Conservation (phyloP, 2,113 vertebrate genomes). For the Bettongia penicillata region DNA sequence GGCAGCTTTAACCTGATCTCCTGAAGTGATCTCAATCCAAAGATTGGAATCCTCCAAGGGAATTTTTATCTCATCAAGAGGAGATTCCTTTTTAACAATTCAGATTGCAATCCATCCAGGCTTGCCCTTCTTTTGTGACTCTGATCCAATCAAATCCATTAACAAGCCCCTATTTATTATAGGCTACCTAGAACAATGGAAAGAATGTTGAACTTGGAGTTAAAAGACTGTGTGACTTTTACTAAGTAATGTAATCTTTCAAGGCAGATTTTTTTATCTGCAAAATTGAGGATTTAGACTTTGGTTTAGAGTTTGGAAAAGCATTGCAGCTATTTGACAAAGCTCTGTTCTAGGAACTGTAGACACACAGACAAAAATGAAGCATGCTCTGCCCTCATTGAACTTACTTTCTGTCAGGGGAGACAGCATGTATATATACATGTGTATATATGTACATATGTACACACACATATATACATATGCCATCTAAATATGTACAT, state of each 20-base stretch:
- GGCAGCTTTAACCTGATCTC: constrained; percentile 37
- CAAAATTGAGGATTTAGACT: neutral
- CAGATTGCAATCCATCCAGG: neutral
- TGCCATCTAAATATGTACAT: neutral
- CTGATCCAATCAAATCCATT: neutral
- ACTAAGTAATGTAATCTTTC: neutral
- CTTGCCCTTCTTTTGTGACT: neutral
- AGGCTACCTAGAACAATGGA: neutral
- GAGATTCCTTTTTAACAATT: neutral
- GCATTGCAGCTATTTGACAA: neutral
- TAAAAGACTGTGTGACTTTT: neutral
- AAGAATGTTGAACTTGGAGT: neutral
- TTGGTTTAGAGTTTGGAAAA: neutral
- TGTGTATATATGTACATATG: no score
- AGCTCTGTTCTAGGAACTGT: neutral
- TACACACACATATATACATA: neutral
- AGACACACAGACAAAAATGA: neutral
- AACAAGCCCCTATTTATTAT: neutral
- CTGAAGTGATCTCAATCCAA: constrained; percentile 5
- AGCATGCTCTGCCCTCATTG: neutral
- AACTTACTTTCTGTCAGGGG: neutral
- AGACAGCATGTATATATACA: neutral
- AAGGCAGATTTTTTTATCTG: neutral
- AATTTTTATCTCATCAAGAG: neutral
- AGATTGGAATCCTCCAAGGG: neutral